phyloP scores from a whole-genome alignment of 2,888 invertebrate genomes.

The Apodemia hepburni region DNA sequence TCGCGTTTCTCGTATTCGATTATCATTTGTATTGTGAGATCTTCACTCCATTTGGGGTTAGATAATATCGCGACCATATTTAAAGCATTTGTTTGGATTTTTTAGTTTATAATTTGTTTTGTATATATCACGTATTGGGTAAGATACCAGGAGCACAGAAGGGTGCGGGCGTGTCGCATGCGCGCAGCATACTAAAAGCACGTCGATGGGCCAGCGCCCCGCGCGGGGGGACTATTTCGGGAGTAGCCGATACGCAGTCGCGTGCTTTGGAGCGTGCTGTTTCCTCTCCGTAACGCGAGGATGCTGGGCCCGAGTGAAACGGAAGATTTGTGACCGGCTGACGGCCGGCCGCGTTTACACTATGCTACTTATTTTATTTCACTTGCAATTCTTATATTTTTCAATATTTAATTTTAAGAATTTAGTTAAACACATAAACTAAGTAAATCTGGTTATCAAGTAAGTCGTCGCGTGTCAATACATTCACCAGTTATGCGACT shows the following conservation, averaged over 20 bases:
- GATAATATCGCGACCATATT: constrained; percentile 71
- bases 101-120: constrained; percentile 44
- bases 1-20: constrained; percentile 75
- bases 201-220: constrained; percentile 72
- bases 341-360: constrained; percentile 36
- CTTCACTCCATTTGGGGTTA: constrained; percentile 77
- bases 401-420: background rate
- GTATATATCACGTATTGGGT: constrained; percentile 49
- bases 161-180: constrained; percentile 79
- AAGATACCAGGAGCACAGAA: constrained; percentile 64
- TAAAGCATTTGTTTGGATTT: constrained; percentile 52
- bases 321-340: constrained; percentile 74
- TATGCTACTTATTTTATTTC: constrained; percentile 23
- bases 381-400: background rate
- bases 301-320: constrained; percentile 76
- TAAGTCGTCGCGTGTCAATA: no score
- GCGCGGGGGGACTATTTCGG: constrained; percentile 76
- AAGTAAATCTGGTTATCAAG: no score
- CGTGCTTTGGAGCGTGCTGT: constrained; percentile 79
- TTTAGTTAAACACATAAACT: no score
- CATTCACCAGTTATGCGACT: no score
- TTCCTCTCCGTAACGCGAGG: constrained; percentile 70
- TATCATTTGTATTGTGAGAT: constrained; percentile 74
- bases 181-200: constrained; percentile 81
- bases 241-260: constrained; percentile 78